Base-by-base conservation (phyloP, 2,113 vertebrate genomes). In the Malaclemys terrapin region DNA sequence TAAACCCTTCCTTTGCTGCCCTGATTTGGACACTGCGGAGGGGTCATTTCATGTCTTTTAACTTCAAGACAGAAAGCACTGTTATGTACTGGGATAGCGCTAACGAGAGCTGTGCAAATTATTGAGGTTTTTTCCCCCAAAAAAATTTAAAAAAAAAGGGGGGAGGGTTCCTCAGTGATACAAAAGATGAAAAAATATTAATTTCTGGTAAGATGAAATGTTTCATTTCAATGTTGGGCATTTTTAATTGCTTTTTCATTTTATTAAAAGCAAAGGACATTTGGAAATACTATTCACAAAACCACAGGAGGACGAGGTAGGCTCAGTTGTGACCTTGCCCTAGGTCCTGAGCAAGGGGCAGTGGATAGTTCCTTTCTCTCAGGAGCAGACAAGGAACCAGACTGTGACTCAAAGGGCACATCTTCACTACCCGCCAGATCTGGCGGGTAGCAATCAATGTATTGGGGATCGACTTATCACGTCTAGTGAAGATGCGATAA, bases 1-100 rank as follows among this genome's bases (percentile, higher is more conserved):
- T 8, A 10, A 56, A 49, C 42, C 0, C 5, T 82, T 45, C 31
- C 84, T 52, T 59, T 29, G 47, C 35, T 81, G 10, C 29, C 2
- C 16, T 57, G 78, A 88, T 10, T 20, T 25, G 45, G 24, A 80
- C 6, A 47, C 10, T 72, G 16, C 49, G 82, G 38, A 75, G 78
- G 38, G 85, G 22, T 20, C 0, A 0, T 2, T 4, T 62, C 10
- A 17, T 17, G 17, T 38, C n/a, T 45, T 57, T 57, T 82, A 38
- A 56, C 80, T 29, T 38, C 53, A 24, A 45, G 80, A 27, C 5
- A 42, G n/a, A 42, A 82, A 27, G 11, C 13, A 9, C 10, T 13
- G 10, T 45, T 11, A 76, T n/a, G 5, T 76, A 27, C 24, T 42
- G 53, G 53, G 53, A 29, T 25, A 54, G 4, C 3, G 14, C 80